Evolutionary conservation across 2,888 invertebrate species (phyloP).

Genomic region (Drymonia ruficornis): DNA sequence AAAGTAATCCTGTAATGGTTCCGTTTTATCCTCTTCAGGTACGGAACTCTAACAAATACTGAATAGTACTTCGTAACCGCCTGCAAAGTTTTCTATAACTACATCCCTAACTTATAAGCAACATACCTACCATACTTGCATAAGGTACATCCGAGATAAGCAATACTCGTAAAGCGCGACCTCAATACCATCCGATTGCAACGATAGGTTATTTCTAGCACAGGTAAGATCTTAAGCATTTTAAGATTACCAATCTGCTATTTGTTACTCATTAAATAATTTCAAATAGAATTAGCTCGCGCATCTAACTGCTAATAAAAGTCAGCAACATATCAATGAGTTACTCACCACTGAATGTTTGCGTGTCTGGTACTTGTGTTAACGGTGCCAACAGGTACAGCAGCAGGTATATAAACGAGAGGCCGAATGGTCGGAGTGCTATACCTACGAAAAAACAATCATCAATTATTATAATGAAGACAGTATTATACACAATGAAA

Average conservation of each 20-base stretch:
- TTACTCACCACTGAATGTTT: conserved; percentile 86
- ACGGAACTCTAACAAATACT: too few species aligned
- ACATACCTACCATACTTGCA: not conserved
- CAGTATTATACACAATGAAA: not conserved
- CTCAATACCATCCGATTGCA: conserved; percentile 9
- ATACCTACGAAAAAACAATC: conserved; percentile 86
- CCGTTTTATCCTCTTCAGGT: too few species aligned
- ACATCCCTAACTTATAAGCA: not conserved
- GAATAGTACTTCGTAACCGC: too few species aligned
- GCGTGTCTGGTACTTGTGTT: conserved; percentile 88
- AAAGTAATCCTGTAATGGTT: too few species aligned
- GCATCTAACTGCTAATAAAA: conserved; percentile 9
- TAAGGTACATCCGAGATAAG: conserved; percentile 14
- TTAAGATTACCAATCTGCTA: not conserved
- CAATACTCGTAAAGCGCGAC: conserved; percentile 13
- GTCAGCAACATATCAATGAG: conserved; percentile 1
- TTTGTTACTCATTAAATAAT: not conserved
- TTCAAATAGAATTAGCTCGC: conserved; percentile 7
- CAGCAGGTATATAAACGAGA: conserved; percentile 92
- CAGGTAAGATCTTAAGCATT: not conserved
- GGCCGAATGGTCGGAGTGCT: conserved; percentile 91
- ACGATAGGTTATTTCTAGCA: not conserved
- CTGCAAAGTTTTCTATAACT: too few species aligned
- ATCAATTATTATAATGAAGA: conserved; percentile 6
- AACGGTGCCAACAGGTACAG: conserved; percentile 91